Evolutionary conservation across 2,797 vertebrate genomes (phyloP), one percentile per base, ranked within the genome.

Genomic region (Sebastes vulpes): DNA sequence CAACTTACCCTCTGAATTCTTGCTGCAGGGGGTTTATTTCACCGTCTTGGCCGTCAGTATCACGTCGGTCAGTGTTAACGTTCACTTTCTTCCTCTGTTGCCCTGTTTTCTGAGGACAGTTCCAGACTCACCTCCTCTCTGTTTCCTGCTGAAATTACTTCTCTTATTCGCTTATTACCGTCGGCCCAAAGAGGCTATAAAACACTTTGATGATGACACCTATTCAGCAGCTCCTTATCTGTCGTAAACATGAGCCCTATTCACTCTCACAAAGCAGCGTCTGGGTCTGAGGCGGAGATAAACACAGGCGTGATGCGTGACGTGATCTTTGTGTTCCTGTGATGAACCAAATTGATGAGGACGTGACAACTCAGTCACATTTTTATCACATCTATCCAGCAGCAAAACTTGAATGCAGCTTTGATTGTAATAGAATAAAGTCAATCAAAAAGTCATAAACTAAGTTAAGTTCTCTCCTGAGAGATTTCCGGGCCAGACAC

Each of bases 41-140:
- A 0, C 18, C 0, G 18, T n/a, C 7, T 0, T 4, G 18, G 46
- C 46, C 18, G 6, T 48, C 16, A 18, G 46, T 7, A n/a, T 42
- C 38, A 42, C 12, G 38, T 42, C 0, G 38, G 14, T 16, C 14
- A 46, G 42, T 18, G 16, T 18, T 46, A 18, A 46, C 42, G 6
- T 18, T 18, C 42, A 46, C 42, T 50, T 20, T 50, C 48, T 50
- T 20, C 48, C 6, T 50, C 9, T 50, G 42, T 8, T 46, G 42
- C 16, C 16, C 6, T 46, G 42, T 50, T 50, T 50, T 20, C n/a
- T 50, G 48, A 18, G 16, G 42, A 46, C 16, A 46, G 48, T 50
- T 50, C 48, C n/a, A 9, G 7, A 20, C 48, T 50, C 48, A 50
- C 48, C 48, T 10, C 48, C 8, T 50, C 16, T 46, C 42, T 46